Percentiles rank a stretch among this genome's conserved stretches.
Conservation (phyloP, 2,888 invertebrate genomes). For the Torymus tubicola region DNA sequence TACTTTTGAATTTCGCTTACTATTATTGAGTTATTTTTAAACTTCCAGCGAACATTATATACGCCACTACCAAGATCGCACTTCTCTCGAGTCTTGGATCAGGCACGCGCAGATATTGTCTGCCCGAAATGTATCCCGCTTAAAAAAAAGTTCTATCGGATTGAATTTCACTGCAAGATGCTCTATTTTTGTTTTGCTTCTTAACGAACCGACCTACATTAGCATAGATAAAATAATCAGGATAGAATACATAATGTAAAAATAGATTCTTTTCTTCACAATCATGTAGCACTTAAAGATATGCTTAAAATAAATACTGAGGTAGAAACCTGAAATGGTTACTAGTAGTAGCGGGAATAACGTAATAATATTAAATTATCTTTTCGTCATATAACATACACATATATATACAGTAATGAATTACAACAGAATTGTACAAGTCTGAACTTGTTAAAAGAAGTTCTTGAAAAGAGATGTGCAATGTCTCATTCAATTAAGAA, state of each 20-base stretch:
- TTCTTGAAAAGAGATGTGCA: neutral
- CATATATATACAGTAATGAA: no score
- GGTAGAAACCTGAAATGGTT: neutral
- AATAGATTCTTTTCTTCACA: neutral
- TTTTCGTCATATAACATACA: constrained; percentile 4
- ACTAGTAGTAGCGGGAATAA: neutral
- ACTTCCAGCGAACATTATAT: no score
- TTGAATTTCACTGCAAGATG: neutral
- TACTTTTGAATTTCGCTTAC: no score
- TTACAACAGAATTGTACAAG: no score
- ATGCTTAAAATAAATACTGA: no score
- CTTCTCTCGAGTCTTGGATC: no score
- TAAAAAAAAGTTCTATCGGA: neutral
- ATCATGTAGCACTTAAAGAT: no score
- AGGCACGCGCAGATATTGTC: no score
- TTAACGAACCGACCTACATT: constrained; percentile 38
- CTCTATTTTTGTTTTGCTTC: constrained; percentile 13
- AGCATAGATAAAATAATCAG: neutral
- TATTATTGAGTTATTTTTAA: no score
- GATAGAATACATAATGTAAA: neutral
- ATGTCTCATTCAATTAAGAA: neutral
- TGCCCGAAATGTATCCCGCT: no score
- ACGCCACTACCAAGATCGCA: no score
- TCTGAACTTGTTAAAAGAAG: no score
- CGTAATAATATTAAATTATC: neutral